Percentiles rank a stretch among this genome's conserved stretches.
These are phyloP conservation scores for Felis chaus DNA, from an alignment of 2,113 vertebrate species.

Conservation along the genomic window DNA sequence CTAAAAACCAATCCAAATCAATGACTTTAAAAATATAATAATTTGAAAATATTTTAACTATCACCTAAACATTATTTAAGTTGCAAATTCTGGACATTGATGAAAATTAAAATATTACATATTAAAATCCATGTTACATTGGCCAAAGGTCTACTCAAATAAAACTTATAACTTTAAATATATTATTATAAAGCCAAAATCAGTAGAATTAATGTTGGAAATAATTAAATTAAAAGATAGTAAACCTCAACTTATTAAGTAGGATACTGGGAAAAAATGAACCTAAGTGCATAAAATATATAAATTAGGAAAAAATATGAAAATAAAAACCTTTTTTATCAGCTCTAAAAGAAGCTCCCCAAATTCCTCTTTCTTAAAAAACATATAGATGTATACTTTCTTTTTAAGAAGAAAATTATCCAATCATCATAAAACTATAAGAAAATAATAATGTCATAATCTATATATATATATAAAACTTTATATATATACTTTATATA, in stretches of 20 bases:
- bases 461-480: neutral
- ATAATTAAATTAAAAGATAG: neutral
- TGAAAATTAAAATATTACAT: neutral
- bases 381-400: neutral
- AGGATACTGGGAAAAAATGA: neutral
- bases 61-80: neutral
- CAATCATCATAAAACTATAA: neutral
- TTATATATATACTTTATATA: neutral
- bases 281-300: neutral
- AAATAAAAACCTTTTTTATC: neutral
- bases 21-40: neutral
- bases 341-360: accelerated
- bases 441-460: neutral
- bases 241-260: neutral
- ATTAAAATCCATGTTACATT: neutral
- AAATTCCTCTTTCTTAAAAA: neutral
- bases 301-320: neutral
- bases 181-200: neutral
- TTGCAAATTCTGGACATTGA: neutral
- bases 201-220: neutral
- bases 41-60: neutral
- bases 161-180: neutral
- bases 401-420: neutral
- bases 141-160: neutral
- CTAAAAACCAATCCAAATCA: neutral